Base-by-base conservation (phyloP, 35 echinoderm and acorn worm species). In the Strongylocentrotus purpuratus region DNA sequence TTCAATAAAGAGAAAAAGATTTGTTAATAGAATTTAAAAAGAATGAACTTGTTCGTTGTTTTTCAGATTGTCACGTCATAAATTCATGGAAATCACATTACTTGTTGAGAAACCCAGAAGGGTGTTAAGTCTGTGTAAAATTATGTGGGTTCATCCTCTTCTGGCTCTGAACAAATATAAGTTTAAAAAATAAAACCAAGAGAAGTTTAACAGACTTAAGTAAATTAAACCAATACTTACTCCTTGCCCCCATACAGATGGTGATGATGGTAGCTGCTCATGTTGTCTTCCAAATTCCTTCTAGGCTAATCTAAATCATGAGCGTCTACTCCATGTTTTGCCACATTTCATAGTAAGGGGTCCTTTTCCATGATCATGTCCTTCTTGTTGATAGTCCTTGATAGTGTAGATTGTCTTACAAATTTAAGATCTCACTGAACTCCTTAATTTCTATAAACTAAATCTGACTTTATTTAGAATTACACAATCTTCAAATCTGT, bases 201-300 rank as follows among this genome's bases (percentile, higher is more conserved):
- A 78, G 2, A 28, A n/a, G 25, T 78, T 7, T 22, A 78, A 22
- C 25, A 28, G 65, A 78, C n/a, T 18, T 25, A 20, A 22, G 20
- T 9, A 59, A 59, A 59, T 17, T 17, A 2, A 59, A 87, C 9
- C 2, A 33, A 33, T 88, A 88, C 87, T 89, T 89, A 89, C 87
- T 89, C 87, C 32, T 89, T 89, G 87, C 87, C 45, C 32, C 87
- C 87, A 89, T 35, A 89, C 3, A 89, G 87, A 89, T 89, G 87
- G 87, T 89, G 87, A 89, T 89, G 87, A 89, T 89, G 87, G 45
- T 89, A 89, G 45, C 87, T 89, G 87, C 87, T 89, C 87, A 89
- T 89, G 10, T 9, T 87, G 87, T n/a, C 20, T 78, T n/a, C 65
- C 10, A 15, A 15, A 10, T 78, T 78, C 20, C 65, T 78, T n/a